Evolutionary conservation across 30 jellyfish, hydroid and myxozoan species (phyloP).

Genomic region (Cassiopea andromeda): DNA sequence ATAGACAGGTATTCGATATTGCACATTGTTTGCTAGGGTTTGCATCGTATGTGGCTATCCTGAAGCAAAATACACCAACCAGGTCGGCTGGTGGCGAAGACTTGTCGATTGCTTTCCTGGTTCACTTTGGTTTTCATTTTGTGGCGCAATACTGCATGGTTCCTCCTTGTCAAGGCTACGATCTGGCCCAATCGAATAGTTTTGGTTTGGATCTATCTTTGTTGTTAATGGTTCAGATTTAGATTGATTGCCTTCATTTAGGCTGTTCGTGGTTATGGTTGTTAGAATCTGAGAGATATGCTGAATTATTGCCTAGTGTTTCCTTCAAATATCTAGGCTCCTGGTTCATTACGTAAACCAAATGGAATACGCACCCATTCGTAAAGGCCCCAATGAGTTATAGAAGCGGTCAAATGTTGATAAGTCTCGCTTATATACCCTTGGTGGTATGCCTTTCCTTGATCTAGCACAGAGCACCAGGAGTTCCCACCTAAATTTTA

Average conservation of each 20-base stretch:
- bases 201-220: background rate
- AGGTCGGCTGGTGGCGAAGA: slow-evolving; percentile 11
- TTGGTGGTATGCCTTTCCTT: too few species aligned
- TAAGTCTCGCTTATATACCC: too few species aligned
- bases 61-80: slow-evolving; percentile 2
- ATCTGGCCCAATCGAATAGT: background rate
- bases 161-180: slow-evolving; percentile 6
- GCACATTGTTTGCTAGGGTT: background rate
- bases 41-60: slow-evolving; percentile 15
- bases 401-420: too few species aligned
- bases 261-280: background rate
- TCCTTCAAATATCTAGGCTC: background rate
- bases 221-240: background rate
- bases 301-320: background rate
- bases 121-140: background rate
- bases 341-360: too few species aligned
- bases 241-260: background rate
- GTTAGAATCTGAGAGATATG: slow-evolving; percentile 1
- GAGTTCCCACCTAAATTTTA: too few species aligned
- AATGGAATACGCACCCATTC: too few species aligned
- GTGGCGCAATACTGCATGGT: background rate
- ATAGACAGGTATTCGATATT: slow-evolving; percentile 10
- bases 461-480: too few species aligned
- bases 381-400: too few species aligned
- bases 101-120: background rate